Conservation (phyloP, 2,888 invertebrate species). For the Drosophila falleni region DNA sequence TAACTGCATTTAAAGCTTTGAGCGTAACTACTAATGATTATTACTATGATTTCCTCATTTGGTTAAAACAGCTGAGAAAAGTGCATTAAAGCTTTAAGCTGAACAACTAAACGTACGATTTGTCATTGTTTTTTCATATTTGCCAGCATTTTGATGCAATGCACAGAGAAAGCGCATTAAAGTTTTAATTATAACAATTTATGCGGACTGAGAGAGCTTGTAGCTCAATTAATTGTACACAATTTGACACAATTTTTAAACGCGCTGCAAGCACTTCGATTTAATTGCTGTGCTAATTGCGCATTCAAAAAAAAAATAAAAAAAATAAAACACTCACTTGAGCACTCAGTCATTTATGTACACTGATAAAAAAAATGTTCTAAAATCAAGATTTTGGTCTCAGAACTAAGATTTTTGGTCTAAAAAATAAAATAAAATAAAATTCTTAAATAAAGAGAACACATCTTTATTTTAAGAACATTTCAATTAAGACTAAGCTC, state of each 20-base stretch:
- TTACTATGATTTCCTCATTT: background rate
- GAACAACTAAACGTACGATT: background rate
- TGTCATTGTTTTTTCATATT: background rate
- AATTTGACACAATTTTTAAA: background rate
- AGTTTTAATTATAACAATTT: background rate
- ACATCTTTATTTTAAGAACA: too few species aligned
- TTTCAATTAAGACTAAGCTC: too few species aligned
- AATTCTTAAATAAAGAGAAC: too few species aligned
- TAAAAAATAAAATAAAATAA: too few species aligned
- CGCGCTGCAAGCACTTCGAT: background rate
- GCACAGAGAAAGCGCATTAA: slow-evolving; percentile 9
- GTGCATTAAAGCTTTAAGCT: background rate
- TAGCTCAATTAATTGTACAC: slow-evolving; percentile 6
- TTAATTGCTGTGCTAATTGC: slow-evolving; percentile 4
- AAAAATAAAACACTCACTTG: background rate
- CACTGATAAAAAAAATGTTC: too few species aligned
- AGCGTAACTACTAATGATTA: too few species aligned
- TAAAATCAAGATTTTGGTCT: too few species aligned
- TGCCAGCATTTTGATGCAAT: background rate
- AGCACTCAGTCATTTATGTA: background rate
- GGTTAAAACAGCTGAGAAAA: background rate
- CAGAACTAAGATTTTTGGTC: too few species aligned
- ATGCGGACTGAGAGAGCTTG: background rate
- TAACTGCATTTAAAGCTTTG: too few species aligned
- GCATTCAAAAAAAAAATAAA: background rate